Base-by-base conservation (phyloP, 2,888 invertebrate species). In the Drosophila pseudotakahashii region DNA sequence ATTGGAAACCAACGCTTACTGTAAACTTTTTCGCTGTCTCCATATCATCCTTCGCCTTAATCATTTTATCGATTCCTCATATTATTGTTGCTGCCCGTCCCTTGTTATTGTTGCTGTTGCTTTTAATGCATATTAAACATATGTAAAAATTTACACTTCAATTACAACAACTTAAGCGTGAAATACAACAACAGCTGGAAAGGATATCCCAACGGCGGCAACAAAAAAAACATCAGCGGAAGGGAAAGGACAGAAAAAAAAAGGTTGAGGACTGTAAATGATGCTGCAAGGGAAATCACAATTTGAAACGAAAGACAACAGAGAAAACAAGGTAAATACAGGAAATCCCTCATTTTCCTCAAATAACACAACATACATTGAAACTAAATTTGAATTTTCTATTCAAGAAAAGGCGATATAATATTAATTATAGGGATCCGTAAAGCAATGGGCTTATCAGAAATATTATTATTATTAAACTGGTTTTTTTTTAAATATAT, bases 41-140 rank as follows among this genome's bases (percentile, higher is more conserved):
- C 67, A 14, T 47, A 34, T 37, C 26, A 26, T 26, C 14, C 57
- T 36, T 50, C 6, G 62, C 62, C 73, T 62, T 63, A 63, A 72
- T 72, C 68, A 73, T 76, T 71, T 79, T 72, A 69, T 72, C 55
- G 58, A 32, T 55, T 64, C 55, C 19, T 57, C 57, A 23, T 70
- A 66, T 61, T 79, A 67, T 69, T 72, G 75, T 23, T 51, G 16
- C 48, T 52, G 11, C 30, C 30, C 37, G 37, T 13, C 37, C 5
- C 37, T 37, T 37, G 11, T 36, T 36, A 10, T 41, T 41, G 41
- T 19, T 44, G 67, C 47, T 72, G 76, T 69, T 68, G 78, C 32
- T 47, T 74, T 76, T 75, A 82, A 88, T 83, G 88, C 75, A 83
- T 88, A 85, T 88, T 86, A 88, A 88, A 74, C 83, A 84, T 83